Conservation (phyloP, 2,888 invertebrate genomes). For the Xanthia togata region DNA sequence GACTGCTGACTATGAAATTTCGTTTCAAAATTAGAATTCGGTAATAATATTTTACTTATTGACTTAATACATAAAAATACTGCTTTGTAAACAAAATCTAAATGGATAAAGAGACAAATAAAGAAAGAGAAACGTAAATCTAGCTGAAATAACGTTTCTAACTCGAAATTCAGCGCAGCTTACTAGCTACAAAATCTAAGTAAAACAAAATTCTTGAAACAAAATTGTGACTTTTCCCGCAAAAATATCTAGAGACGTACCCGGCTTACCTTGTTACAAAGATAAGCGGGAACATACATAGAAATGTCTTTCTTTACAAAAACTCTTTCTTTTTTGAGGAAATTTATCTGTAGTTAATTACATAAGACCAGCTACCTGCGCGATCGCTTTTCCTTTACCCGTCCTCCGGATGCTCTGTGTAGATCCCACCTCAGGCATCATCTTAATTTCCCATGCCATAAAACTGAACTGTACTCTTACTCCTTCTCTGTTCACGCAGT, state of each 20-base stretch:
- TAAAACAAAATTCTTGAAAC: conserved; percentile 37
- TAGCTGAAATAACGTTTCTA: conserved; percentile 8
- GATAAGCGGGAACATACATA: conserved; percentile 56
- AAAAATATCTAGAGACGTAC: conserved; percentile 38
- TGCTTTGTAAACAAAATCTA: neutral
- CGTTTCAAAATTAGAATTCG: conserved; percentile 8
- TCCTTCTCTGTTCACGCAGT: no score
- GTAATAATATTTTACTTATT: conserved; percentile 32
- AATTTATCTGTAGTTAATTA: conserved; percentile 60
- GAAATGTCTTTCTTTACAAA: conserved; percentile 40
- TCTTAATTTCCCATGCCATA: no score
- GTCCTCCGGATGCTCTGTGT: no score
- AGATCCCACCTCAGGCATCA: no score
- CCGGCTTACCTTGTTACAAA: conserved; percentile 54
- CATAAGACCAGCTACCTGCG: no score
- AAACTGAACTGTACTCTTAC: no score
- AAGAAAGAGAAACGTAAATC: conserved; percentile 10
- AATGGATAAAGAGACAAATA: conserved; percentile 15
- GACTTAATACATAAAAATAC: conserved; percentile 17
- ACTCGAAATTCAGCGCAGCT: conserved; percentile 22
- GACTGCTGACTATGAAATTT: conserved; percentile 36
- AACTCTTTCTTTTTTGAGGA: conserved; percentile 46
- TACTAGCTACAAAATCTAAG: conserved; percentile 18
- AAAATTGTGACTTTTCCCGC: conserved; percentile 29
- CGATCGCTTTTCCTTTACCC: no score